Base-by-base conservation (phyloP, 2,113 vertebrate genomes). In the Hyaena hyaena region DNA sequence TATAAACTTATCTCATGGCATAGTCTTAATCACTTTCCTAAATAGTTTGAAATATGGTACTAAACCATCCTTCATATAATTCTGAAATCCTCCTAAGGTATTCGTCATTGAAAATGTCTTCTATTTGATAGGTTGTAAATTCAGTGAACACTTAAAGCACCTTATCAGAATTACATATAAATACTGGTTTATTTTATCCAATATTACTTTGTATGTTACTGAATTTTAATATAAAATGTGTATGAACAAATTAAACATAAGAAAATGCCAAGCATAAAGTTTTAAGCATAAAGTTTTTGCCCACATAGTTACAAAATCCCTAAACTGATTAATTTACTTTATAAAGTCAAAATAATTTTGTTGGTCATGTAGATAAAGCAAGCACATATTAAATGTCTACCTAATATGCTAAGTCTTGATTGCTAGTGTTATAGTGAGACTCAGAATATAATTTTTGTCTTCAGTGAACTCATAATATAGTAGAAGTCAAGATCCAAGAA, bases 171-270 rank as follows among this genome's bases (percentile, higher is more conserved):
- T 79, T 93, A 79, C 16, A 83, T 19, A n/a, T 28, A 69, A 55
- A 93, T 73, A 33, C 5, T 87, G 48, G 7, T 84, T 97, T 92
- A 88, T 83, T 90, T 94, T 82, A 92, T 86, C 80, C 17, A 79
- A 3, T 69, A 58, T 77, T 95, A 82, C 26, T 90, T 82, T 65
- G 24, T 79, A 58, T 61, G 17, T 76, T 82, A 58, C 23, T 83
- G 61, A 86, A 73, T 95, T 97, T 96, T 91, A 84, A 76, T 84
- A 79, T 65, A 95, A 86, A 91, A 79, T 53, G 1, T 24, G 73
- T 24, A 69, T 66, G 45, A 93, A 91, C 9, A 86, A 91, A 93
- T 83, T 66, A 80, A 96, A 86, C 24, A 48, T 50, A 83, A 82
- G 55, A 90, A 69, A 86, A 91, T 33, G 83, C 5, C 26, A 55